These are phyloP conservation scores for Anguilla megastoma DNA, from an alignment of 2,797 vertebrate genomes.

Conservation along the genomic window DNA sequence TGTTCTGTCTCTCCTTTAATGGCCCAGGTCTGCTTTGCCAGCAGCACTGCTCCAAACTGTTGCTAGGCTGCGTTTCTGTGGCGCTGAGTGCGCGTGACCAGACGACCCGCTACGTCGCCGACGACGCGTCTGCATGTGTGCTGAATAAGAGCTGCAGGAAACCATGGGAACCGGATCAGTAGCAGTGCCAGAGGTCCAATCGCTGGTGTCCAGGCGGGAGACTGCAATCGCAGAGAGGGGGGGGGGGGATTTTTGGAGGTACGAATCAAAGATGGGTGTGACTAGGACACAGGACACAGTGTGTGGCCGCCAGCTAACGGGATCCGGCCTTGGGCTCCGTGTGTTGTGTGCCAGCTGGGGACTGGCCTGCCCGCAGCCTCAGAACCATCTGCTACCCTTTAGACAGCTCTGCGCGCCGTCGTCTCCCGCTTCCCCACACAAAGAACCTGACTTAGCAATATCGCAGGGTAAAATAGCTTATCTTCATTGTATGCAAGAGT, in stretches of 20 bases:
- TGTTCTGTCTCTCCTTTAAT: not conserved
- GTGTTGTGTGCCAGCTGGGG: not conserved
- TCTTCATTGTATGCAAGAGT: not conserved
- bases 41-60: not conserved
- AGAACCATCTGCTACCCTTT: constrained; percentile 14
- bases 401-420: not conserved
- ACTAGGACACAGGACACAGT: too few relatives aligned
- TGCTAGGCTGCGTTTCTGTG: not conserved
- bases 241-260: too few relatives aligned
- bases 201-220: not conserved
- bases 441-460: not conserved
- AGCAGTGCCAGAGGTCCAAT: not conserved
- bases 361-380: not conserved
- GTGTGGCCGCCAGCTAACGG: too few relatives aligned
- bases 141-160: not conserved
- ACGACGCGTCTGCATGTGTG: not conserved
- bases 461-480: not conserved
- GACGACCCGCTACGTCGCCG: too few relatives aligned
- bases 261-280: not conserved
- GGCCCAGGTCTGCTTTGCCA: not conserved
- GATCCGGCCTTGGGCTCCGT: not conserved
- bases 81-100: not conserved
- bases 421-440: not conserved
- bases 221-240: not conserved
- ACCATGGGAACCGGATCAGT: not conserved